Base-by-base conservation (phyloP, 1,140 invertebrate genomes). In the Scaptomyza montana region DNA sequence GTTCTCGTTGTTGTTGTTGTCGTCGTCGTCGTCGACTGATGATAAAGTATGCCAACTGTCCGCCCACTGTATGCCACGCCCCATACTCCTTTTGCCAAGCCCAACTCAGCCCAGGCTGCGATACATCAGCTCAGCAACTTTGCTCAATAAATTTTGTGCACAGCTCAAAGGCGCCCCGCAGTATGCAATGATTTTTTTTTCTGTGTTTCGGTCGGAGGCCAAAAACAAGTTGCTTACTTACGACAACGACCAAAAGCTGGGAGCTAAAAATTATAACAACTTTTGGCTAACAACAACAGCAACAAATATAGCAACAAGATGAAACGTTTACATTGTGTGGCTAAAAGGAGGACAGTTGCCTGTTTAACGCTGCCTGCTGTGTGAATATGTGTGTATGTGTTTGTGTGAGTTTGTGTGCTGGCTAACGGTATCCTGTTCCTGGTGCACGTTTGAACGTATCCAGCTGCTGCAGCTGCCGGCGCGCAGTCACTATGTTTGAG, bases 31-130 rank as follows among this genome's bases (percentile, higher is more conserved):
- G 16, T 16, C 16, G 16, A 71, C 75, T 71, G 79, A 89, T 89
- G 85, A 89, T 89, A 89, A 89, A 89, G 84, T 89, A 80, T 89
- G 80, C 84, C 79, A 89, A 89, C 84, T 89, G 85, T 80, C 85
- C 82, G 77, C 74, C 69, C 57, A 25, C 25, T 16, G 21, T 41
- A 43, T 12, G n/a, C 63, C 79, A 49, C 43, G 33, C 33, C 33
- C 33, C 33, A 2, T 2, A 25, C 33, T 36, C 71, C 66, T 16
- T 46, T 43, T 51, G 64, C 49, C 70, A 60, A 64, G 65, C 63
- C 75, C 71, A 36, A 9, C 33, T 36, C 33, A 30, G 30, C 5
- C 30, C 33, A 36, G 33, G 33, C 63, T 51, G 60, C 61, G 65
- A 87, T 87, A 84, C 84, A 87, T 87, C 84, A 87, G 82, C 79